Evolutionary conservation across 2,888 invertebrate genomes (phyloP).

Genomic region (Sarcophaga variegata): DNA sequence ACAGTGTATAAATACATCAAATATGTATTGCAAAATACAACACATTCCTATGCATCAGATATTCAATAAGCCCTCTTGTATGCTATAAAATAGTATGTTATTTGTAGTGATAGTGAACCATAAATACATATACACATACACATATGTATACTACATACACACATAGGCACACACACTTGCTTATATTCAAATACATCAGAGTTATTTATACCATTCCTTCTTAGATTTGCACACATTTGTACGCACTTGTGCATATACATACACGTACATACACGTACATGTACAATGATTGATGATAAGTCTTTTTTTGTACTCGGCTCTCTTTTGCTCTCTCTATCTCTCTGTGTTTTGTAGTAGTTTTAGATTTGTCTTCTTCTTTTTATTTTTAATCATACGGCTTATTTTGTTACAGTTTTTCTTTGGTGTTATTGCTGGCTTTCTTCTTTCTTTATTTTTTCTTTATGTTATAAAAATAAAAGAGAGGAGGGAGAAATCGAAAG

Average conservation of each 20-base stretch:
- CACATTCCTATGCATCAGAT: constrained; percentile 62
- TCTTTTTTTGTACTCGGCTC: constrained; percentile 36
- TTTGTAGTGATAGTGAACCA: constrained; percentile 46
- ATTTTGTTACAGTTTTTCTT: constrained; percentile 34
- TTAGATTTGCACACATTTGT: constrained; percentile 4
- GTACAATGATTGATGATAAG: constrained; percentile 67
- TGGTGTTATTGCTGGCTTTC: neutral
- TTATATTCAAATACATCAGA: neutral
- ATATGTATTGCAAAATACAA: constrained; percentile 34
- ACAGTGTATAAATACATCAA: constrained; percentile 45
- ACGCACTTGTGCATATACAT: neutral
- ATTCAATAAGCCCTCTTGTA: constrained; percentile 65
- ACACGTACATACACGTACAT: constrained; percentile 2
- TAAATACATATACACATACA: constrained; percentile 19
- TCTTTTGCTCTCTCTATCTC: no score
- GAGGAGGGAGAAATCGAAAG: no score
- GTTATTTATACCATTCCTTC: constrained; percentile 32
- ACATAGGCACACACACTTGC: neutral
- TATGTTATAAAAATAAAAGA: constrained; percentile 9
- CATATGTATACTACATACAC: constrained; percentile 11
- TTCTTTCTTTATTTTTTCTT: no score
- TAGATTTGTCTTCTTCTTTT: constrained; percentile 15
- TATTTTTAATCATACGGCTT: neutral
- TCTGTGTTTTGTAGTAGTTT: no score
- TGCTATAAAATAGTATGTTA: constrained; percentile 62